These are phyloP conservation scores for Sinopyrophorus schimmeli DNA, from an alignment of 2,888 invertebrate genomes.

Conservation along the genomic window DNA sequence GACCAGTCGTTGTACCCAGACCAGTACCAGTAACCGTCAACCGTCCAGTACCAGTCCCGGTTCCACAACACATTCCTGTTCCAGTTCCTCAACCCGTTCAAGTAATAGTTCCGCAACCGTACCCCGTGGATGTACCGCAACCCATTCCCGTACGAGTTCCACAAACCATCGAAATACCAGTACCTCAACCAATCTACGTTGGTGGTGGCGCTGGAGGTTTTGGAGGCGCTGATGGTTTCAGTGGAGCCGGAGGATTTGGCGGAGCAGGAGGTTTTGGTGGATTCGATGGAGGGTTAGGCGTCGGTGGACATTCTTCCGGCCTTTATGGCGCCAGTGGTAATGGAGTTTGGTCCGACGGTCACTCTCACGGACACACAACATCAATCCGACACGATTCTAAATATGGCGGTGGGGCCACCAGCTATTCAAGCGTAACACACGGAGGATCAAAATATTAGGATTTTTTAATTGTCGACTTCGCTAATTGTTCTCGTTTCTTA, in stretches of 20 bases:
- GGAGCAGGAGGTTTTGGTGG: constrained; percentile 26
- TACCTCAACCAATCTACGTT: constrained; percentile 39
- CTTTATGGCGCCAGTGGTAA: too few species aligned
- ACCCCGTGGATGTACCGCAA: constrained; percentile 33
- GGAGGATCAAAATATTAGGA: constrained; percentile 18
- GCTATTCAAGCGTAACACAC: constrained; percentile 15
- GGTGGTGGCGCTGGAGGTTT: constrained; percentile 11
- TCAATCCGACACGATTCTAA: constrained; percentile 5
- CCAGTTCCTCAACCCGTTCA: constrained; percentile 40
- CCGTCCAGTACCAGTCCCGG: constrained; percentile 38
- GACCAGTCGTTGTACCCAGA: constrained; percentile 32
- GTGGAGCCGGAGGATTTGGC: constrained; percentile 45
- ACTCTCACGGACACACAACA: background rate
- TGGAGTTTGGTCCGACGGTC: background rate
- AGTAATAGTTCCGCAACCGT: constrained; percentile 28
- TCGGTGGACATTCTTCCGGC: too few species aligned
- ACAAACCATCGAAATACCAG: constrained; percentile 51
- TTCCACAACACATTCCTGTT: constrained; percentile 38
- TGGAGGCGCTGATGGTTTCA: constrained; percentile 4
- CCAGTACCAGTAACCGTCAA: constrained; percentile 45
- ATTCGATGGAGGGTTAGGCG: background rate
- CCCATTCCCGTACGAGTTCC: constrained; percentile 44
- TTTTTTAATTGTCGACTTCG: too few species aligned
- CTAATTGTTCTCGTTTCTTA: too few species aligned
- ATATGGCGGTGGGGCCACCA: constrained; percentile 19